These are phyloP conservation scores for Aporrectodea caliginosa DNA, from an alignment of 1,140 invertebrate species.

Conservation along the genomic window DNA sequence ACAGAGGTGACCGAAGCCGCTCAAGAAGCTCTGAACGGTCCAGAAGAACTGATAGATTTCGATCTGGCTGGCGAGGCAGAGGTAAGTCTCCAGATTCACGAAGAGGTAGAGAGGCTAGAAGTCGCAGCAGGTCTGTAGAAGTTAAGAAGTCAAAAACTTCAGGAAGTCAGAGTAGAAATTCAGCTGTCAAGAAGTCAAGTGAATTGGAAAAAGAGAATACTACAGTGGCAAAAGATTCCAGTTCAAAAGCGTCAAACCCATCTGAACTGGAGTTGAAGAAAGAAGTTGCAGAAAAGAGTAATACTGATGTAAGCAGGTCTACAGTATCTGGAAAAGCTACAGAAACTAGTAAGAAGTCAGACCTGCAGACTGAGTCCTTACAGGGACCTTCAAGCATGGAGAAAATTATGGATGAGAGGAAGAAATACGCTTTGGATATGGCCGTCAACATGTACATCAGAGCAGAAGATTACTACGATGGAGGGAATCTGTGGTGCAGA, in stretches of 20 bases:
- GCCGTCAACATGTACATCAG: background rate
- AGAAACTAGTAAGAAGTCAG: too few relatives aligned
- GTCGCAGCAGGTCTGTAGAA: background rate
- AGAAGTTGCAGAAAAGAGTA: background rate
- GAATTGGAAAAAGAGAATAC: too few relatives aligned
- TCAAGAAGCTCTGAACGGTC: background rate
- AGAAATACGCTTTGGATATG: background rate
- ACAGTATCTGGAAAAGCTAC: background rate
- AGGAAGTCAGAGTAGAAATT: too few relatives aligned
- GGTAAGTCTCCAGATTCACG: background rate
- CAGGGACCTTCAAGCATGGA: too few relatives aligned
- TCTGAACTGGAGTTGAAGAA: background rate
- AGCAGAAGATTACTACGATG: background rate
- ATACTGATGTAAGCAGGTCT: background rate
- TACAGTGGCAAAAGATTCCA: too few relatives aligned
- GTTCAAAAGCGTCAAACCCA: too few relatives aligned
- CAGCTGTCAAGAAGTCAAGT: too few relatives aligned
- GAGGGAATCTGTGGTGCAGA: background rate
- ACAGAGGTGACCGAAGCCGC: too few relatives aligned
- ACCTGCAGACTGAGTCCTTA: too few relatives aligned
- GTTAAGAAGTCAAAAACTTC: background rate
- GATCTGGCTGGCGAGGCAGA: background rate
- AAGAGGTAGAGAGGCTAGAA: background rate
- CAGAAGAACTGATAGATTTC: background rate
- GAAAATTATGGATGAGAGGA: background rate